phyloP scores from a whole-genome alignment of 2,113 vertebrate genomes.

The Lampris megalopsis region DNA sequence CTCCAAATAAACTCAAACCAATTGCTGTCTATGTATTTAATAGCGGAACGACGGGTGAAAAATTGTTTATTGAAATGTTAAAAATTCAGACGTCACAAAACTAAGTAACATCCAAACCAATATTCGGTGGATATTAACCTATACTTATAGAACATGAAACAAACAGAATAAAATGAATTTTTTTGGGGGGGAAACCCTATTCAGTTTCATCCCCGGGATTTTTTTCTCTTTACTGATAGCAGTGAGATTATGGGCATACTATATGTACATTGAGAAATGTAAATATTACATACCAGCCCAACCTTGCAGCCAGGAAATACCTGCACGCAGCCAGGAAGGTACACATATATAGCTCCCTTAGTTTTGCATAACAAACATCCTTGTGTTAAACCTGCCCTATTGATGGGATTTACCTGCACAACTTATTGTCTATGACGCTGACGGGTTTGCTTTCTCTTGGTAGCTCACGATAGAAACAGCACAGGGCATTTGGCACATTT shows the following conservation, averaged over 20 bases:
- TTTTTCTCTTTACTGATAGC: not conserved
- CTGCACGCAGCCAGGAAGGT: slow-evolving; percentile 30
- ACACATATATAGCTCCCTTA: slow-evolving; percentile 30
- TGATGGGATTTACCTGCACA: slow-evolving; percentile 4
- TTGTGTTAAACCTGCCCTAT: slow-evolving; percentile 35
- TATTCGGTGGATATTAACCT: no score
- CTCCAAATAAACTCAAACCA: no score
- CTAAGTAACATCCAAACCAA: no score
- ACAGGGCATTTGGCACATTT: not conserved
- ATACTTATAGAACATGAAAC: not conserved
- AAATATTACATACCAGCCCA: slow-evolving; percentile 43
- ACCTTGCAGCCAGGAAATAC: slow-evolving; percentile 39
- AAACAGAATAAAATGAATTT: not conserved
- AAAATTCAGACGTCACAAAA: no score
- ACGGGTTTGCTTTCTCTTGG: not conserved
- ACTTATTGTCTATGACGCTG: not conserved
- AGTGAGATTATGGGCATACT: slow-evolving; percentile 32
- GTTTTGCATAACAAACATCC: slow-evolving; percentile 70
- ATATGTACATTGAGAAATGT: slow-evolving; percentile 11
- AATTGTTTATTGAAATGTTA: no score
- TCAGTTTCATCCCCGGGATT: not conserved
- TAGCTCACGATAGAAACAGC: not conserved
- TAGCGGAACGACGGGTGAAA: no score
- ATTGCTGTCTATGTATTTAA: no score
- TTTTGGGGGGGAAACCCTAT: not conserved